Evolutionary conservation across 2,113 vertebrate species (phyloP).

Genomic region (Morone chrysops): DNA sequence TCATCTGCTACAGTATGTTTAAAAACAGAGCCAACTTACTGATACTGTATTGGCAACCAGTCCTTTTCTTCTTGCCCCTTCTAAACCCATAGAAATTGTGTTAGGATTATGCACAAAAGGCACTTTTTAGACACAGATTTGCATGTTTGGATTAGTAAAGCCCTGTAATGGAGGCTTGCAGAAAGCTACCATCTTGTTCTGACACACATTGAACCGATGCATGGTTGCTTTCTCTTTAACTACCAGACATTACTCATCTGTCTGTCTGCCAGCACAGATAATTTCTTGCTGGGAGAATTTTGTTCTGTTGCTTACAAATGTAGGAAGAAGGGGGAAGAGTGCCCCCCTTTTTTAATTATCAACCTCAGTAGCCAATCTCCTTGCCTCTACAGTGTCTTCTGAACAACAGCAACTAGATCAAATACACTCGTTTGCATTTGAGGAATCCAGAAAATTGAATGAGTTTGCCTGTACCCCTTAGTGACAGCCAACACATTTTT

Average conservation of each 20-base stretch:
- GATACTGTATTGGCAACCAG: constrained; percentile 37
- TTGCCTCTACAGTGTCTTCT: constrained; percentile 47
- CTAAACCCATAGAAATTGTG: constrained; percentile 51
- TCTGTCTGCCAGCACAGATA: constrained; percentile 62
- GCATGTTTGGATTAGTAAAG: constrained; percentile 70
- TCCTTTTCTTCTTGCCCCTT: constrained; percentile 27
- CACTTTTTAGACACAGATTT: constrained; percentile 65
- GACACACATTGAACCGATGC: constrained; percentile 49
- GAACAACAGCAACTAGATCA: constrained; percentile 67
- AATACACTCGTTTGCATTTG: constrained; percentile 71
- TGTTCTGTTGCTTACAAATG: constrained; percentile 62
- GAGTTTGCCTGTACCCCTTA: constrained; percentile 23
- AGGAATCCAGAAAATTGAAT: constrained; percentile 61
- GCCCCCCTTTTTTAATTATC: constrained; percentile 66
- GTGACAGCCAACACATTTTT: constrained; percentile 37
- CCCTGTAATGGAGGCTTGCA: constrained; percentile 67
- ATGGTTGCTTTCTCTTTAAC: constrained; percentile 50
- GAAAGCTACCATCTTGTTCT: constrained; percentile 52
- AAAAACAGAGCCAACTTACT: constrained; percentile 28
- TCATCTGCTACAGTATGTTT: not conserved
- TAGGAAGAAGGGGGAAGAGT: constrained; percentile 38
- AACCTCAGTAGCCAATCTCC: constrained; percentile 52
- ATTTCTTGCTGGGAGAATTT: constrained; percentile 60
- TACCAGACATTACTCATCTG: constrained; percentile 52
- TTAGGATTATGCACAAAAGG: constrained; percentile 63